Conservation (phyloP, 2,113 vertebrate species). For the Murina feae region DNA sequence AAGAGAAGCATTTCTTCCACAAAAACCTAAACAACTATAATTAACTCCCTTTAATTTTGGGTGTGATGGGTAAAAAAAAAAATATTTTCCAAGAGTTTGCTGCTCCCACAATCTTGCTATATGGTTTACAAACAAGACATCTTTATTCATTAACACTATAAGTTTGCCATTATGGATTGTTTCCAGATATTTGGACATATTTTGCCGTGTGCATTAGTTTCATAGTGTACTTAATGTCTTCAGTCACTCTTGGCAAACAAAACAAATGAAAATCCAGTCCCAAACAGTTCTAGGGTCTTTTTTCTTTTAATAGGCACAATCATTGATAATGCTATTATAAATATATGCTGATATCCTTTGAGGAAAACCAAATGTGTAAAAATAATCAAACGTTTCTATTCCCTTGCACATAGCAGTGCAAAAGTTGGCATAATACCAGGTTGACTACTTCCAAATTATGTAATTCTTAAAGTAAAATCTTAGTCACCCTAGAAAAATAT, state of each 20-base stretch:
- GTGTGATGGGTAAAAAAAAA: background rate
- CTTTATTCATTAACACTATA: slow-evolving; percentile 24
- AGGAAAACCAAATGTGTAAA: slow-evolving; percentile 10
- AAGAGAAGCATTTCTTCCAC: background rate
- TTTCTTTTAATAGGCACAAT: background rate
- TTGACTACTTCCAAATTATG: background rate
- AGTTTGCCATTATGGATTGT: background rate
- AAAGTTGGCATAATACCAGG: background rate
- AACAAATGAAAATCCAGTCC: slow-evolving; percentile 4
- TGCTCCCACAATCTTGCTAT: background rate
- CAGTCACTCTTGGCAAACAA: background rate
- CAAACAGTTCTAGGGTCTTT: slow-evolving; percentile 6
- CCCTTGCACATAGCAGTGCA: background rate
- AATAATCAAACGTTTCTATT: background rate
- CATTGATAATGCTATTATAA: background rate
- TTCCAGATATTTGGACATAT: background rate
- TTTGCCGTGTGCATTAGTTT: background rate
- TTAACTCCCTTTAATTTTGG: background rate
- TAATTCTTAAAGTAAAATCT: slow-evolving; percentile 22
- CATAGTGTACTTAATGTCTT: slow-evolving; percentile 13
- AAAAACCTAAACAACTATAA: background rate
- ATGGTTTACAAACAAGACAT: slow-evolving; percentile 19
- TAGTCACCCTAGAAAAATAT: background rate
- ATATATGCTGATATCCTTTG: background rate
- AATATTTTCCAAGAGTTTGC: background rate